Conservation (phyloP, 2,113 vertebrate genomes). For the Pseudorhombus dupliciocellatus region DNA sequence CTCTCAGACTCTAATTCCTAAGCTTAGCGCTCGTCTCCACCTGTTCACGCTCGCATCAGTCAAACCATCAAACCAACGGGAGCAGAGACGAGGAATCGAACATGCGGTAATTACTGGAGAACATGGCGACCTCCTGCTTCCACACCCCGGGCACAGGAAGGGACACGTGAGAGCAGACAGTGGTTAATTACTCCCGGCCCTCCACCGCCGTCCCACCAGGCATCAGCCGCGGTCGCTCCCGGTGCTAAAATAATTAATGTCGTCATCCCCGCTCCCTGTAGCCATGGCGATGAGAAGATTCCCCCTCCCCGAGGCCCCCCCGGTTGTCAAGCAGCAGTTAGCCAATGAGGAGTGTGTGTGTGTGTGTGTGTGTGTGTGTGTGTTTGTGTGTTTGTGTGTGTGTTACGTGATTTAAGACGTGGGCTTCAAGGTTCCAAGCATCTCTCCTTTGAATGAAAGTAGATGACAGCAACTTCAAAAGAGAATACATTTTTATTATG, state of each 20-base stretch:
- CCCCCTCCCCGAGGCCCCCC: conserved; percentile 43
- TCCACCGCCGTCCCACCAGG: conserved; percentile 72
- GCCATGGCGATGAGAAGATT: conserved; percentile 77
- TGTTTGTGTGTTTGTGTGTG: conserved; percentile 13
- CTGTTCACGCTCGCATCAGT: conserved; percentile 24
- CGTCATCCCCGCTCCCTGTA: conserved; percentile 73
- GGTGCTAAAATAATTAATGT: conserved; percentile 80
- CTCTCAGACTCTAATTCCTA: no score
- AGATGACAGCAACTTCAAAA: not conserved
- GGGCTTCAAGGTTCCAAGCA: conserved; percentile 23
- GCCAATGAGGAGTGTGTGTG: conserved; percentile 48
- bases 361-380: conserved; percentile 22
- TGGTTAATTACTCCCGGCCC: conserved; percentile 80
- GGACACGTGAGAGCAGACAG: conserved; percentile 75
- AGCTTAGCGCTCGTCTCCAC: not conserved
- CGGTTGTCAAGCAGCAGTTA: conserved; percentile 61
- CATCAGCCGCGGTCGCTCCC: conserved; percentile 55
- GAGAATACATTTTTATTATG: not conserved
- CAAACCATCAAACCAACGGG: conserved; percentile 51
- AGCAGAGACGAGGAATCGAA: conserved; percentile 51
- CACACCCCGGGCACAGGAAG: conserved; percentile 73
- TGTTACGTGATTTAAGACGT: conserved; percentile 30
- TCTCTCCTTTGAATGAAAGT: conserved; percentile 8
- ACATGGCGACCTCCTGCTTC: conserved; percentile 55
- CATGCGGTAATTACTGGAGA: conserved; percentile 60